Evolutionary conservation across 2,797 vertebrate species (phyloP), one percentile per base, ranked within the genome.

Genomic region (Limosa lapponica): DNA sequence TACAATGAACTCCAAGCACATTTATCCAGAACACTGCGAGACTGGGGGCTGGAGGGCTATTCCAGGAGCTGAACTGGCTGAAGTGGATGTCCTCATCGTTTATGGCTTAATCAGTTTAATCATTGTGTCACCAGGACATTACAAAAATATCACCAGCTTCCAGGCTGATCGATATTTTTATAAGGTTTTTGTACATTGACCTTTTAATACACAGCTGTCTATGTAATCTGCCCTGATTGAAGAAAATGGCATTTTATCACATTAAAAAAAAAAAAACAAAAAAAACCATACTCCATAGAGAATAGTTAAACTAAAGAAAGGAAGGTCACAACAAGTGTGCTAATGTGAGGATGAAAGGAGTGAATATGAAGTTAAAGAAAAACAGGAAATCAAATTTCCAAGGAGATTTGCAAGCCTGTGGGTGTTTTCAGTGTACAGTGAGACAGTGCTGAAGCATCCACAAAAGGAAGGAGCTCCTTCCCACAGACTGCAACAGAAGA

Each of bases 1-100:
- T 98, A 98, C 92, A 13, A 93, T 24, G 97, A 98, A 98, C 94
- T 95, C 93, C 93, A 97, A 96, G 98, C 97, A 98, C 97, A 96
- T 96, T 98, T 98, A 97, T 98, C 95, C 95, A 98, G 98, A 98
- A 97, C 87, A 73, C 88, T 95, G 52, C 73, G 83, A 97, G 92
- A 92, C 41, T 59, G 23, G 73, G 95, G 89, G 66, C 37, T 98
- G 95, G 71, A 92, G 94, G 74, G 77, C 72, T 93, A 65, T 73
- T 98, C 98, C 98, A 98, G 97, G 96, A 93, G 95, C 96, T 94
- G 85, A 87, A 79, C 57, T 95, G 65, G 81, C 87, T 83, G 51
- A 78, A 93, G 39, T 70, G 51, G 48, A 74, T 85, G 94, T 93
- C 86, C 64, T 91, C 90, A 90, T 83, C 58, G 0, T 84, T 93